These are phyloP conservation scores for Griposia aprilina DNA, from an alignment of 2,888 invertebrate species.

Conservation along the genomic window DNA sequence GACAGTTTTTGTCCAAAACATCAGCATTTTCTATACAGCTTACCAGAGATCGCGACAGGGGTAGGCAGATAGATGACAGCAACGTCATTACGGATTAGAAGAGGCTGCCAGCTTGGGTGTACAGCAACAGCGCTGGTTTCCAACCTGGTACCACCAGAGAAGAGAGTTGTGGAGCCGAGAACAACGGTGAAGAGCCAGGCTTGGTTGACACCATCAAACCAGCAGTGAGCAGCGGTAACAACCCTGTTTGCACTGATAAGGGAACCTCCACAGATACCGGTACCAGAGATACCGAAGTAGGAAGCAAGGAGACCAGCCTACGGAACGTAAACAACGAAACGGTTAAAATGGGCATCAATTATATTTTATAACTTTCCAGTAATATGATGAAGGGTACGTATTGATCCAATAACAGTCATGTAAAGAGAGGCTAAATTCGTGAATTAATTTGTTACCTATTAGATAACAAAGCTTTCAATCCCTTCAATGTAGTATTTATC, in stretches of 20 bases:
- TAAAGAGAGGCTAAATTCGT: neutral
- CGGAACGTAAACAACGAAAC: neutral
- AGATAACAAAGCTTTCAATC: no score
- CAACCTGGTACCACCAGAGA: conserved; percentile 74
- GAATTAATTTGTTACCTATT: no score
- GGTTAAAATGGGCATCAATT: neutral
- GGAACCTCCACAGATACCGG: conserved; percentile 78
- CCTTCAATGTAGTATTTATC: no score
- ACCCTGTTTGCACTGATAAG: conserved; percentile 71
- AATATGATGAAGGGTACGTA: no score
- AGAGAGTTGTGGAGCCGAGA: conserved; percentile 74
- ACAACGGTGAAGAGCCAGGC: conserved; percentile 76
- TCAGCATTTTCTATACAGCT: conserved; percentile 23
- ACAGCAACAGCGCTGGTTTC: conserved; percentile 69
- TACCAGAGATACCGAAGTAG: conserved; percentile 41
- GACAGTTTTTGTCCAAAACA: neutral
- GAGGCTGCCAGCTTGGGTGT: conserved; percentile 76
- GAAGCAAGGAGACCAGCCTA: conserved; percentile 63
- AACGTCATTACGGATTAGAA: conserved; percentile 75
- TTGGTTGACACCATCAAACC: conserved; percentile 79
- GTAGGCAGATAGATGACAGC: conserved; percentile 74
- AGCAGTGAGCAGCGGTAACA: conserved; percentile 82
- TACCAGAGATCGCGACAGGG: conserved; percentile 70
- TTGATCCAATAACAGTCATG: neutral
- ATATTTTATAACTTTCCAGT: neutral